A percentile compares a stretch with the other conserved stretches of the same genome.
Conservation (phyloP, 2,888 invertebrate species). For the Drosophila nr. medialis region DNA sequence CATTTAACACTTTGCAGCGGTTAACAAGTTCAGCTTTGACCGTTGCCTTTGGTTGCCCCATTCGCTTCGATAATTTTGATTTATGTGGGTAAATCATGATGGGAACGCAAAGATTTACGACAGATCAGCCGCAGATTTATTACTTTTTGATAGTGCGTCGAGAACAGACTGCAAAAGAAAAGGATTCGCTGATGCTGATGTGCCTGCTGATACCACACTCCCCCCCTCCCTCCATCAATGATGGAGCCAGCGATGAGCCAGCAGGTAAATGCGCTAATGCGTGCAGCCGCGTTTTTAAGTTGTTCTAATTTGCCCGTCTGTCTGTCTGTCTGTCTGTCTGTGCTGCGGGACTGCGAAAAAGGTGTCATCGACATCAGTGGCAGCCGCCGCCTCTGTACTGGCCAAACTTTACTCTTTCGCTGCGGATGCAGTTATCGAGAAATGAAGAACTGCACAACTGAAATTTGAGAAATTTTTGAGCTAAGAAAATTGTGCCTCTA, state of each 20-base stretch:
- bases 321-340: not conserved
- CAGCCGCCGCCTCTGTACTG: slow-evolving; percentile 27
- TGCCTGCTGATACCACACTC: slow-evolving; percentile 20
- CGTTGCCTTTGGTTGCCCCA: slow-evolving; percentile 25
- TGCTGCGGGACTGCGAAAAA: slow-evolving; percentile 27
- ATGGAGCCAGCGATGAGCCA: not conserved
- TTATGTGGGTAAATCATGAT: slow-evolving; percentile 83
- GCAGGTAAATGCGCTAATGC: slow-evolving; percentile 67
- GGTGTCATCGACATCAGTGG: slow-evolving; percentile 62
- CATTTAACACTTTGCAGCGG: slow-evolving; percentile 76
- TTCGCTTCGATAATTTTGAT: slow-evolving; percentile 83
- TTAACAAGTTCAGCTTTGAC: slow-evolving; percentile 61
- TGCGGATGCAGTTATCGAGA: slow-evolving; percentile 5
- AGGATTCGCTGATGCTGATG: slow-evolving; percentile 51
- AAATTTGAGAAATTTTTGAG: not conserved
- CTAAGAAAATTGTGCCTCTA: too few species aligned
- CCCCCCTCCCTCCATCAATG: not conserved
- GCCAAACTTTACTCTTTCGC: slow-evolving; percentile 5
- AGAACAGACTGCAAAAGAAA: slow-evolving; percentile 41
- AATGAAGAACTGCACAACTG: not conserved
- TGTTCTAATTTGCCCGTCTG: slow-evolving; percentile 65
- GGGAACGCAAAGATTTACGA: slow-evolving; percentile 83
- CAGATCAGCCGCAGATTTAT: slow-evolving; percentile 83
- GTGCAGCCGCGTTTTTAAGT: slow-evolving; percentile 76
- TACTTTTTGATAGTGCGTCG: slow-evolving; percentile 81